phyloP scores from a whole-genome alignment of 2,797 vertebrate genomes.

The Mycteria americana region DNA sequence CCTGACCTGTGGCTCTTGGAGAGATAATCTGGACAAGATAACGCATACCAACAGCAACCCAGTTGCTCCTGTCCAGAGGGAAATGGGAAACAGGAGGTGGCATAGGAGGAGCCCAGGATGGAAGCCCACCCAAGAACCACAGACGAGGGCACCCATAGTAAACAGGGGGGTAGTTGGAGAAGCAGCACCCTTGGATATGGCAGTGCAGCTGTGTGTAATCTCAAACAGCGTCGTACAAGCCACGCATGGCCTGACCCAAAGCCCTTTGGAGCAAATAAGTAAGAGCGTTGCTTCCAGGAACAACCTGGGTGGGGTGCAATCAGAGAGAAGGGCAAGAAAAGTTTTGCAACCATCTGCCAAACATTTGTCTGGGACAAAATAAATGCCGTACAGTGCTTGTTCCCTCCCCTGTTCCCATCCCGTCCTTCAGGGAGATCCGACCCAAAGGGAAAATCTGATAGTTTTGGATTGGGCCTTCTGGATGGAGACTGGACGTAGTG shows the following conservation, averaged over 20 bases:
- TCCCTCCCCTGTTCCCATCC: neutral
- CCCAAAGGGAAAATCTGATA: neutral
- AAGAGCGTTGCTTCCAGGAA: neutral
- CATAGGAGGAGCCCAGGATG: neutral
- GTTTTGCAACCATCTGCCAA: neutral
- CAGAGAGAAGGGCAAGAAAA: neutral
- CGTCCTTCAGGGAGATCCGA: neutral
- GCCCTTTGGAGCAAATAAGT: neutral
- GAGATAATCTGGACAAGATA: neutral
- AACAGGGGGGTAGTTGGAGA: neutral
- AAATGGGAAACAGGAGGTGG: neutral
- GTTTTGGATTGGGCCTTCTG: neutral
- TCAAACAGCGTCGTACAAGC: neutral
- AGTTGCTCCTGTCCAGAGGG: neutral
- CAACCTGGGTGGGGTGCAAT: neutral
- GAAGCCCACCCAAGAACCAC: neutral
- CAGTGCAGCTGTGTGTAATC: neutral
- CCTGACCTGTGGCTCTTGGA: neutral
- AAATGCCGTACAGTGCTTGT: neutral
- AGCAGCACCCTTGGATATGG: neutral
- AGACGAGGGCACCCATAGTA: neutral
- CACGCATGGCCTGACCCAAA: neutral
- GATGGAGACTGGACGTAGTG: neutral
- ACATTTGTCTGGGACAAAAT: neutral
- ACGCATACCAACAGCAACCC: neutral